Conservation (phyloP, 64 coral and sea anemone species). For the Actinia equina region DNA sequence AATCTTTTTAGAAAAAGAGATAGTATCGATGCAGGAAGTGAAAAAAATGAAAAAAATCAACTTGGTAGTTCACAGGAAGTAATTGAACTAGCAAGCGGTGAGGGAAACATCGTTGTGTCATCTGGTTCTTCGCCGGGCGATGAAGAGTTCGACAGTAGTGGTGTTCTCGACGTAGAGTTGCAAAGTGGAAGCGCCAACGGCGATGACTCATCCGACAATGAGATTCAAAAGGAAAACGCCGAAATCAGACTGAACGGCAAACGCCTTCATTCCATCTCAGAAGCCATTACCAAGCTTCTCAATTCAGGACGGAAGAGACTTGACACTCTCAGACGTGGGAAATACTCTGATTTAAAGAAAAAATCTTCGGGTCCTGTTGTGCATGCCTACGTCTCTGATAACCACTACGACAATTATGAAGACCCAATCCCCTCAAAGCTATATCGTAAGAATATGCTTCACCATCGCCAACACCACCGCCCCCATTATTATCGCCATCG, state of each 20-base stretch:
- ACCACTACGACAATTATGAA: not conserved
- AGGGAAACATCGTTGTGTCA: not conserved
- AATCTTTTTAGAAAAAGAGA: not conserved
- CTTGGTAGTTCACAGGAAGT: not conserved
- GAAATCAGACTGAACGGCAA: constrained; percentile 5
- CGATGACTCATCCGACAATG: not conserved
- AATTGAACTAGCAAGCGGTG: not conserved
- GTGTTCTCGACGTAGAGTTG: not conserved
- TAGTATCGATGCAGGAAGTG: not conserved
- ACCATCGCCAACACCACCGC: not conserved
- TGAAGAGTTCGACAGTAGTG: constrained; percentile 5
- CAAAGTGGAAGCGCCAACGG: not conserved
- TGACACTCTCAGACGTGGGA: not conserved
- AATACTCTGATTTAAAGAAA: not conserved
- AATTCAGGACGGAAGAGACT: constrained; percentile 9
- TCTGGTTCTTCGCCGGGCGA: not conserved
- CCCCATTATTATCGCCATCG: not conserved
- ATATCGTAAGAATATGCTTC: not conserved
- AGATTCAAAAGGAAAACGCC: not conserved
- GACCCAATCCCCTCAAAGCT: not conserved
- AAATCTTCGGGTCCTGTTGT: not conserved
- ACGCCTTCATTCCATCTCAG: constrained; percentile 17
- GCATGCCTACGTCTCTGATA: constrained; percentile 10
- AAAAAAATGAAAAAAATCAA: not conserved
- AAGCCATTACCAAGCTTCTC: constrained; percentile 3